These are phyloP conservation scores for Zeugodacus cucurbitae DNA, from an alignment of 1,140 invertebrate genomes.

Conservation along the genomic window DNA sequence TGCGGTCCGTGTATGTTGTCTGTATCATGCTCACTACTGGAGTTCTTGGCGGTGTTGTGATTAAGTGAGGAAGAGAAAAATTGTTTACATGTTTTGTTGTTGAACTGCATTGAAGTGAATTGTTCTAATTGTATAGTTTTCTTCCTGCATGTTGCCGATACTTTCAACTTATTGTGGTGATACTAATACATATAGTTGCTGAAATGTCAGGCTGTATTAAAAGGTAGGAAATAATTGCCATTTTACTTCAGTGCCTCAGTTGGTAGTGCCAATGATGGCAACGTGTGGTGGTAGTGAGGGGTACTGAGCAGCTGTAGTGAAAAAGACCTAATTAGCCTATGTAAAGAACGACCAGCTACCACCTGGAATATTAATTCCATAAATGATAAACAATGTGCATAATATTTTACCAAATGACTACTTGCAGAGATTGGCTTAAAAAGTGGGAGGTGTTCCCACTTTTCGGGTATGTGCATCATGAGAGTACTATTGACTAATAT, in stretches of 20 bases:
- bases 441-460: not conserved
- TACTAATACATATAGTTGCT: not conserved
- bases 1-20: not conserved
- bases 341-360: not conserved
- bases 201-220: not conserved
- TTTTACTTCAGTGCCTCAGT: not conserved
- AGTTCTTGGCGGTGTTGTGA: not conserved
- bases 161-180: not conserved
- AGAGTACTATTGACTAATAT: not conserved
- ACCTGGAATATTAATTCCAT: not conserved
- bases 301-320: not conserved
- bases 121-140: not conserved
- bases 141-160: not conserved
- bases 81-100: slow-evolving; percentile 58
- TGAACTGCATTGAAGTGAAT: slow-evolving; percentile 43
- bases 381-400: not conserved
- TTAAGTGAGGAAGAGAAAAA: slow-evolving; percentile 40
- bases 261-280: not conserved
- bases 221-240: not conserved
- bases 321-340: slow-evolving; percentile 11
- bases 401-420: not conserved
- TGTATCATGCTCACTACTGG: slow-evolving; percentile 41
- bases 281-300: not conserved
- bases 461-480: not conserved
- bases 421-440: not conserved